Base-by-base conservation (phyloP, 2,113 vertebrate genomes). In the Cynopterus brachyotis region DNA sequence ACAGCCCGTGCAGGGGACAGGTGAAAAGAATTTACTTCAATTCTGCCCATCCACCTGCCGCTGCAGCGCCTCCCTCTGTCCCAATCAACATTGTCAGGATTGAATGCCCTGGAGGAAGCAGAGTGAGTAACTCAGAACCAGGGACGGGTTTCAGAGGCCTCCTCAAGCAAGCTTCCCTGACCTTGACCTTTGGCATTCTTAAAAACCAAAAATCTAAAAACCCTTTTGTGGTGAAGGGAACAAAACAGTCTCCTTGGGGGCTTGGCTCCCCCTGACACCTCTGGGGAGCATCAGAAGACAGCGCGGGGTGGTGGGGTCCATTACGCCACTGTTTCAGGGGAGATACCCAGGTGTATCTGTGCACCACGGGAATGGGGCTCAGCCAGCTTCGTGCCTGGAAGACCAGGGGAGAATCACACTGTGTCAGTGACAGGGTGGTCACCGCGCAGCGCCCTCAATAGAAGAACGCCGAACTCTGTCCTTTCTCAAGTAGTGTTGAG, bases 391-490 rank as follows among this genome's bases (percentile, higher is more conserved):
- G 50, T 0, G 1, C 70, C 57, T n/a, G 4, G 0, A 20, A 86
- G 60, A 47, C 81, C 50, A 26, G 9, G 12, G 1, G 32, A 28
- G 30, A 26, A 24, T 59, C 70, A 59, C 2, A 1, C 3, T 40
- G 45, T 79, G 45, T 28, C 28, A 2, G 10, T 9, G 15, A 59
- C 20, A 30, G 84, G 50, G 64, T 86, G 37, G 30, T 80, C 89
- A 89, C 91, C 57, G 69, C 37, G 62, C 89, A 79, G 80, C 88
- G 89, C 78, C 78, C 95, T 92, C 93, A 82, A 5, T 32, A 89
- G 94, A 82, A 85, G 95, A 60, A 80, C 22, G 50, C 75, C 15
- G 20, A 83, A 72, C 86, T 76, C 94, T 67, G 12, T 50, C 80
- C 86, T 35, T 90, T 79, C 73, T 87, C 50, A 93, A 96, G 91